Evolutionary conservation across 2,113 vertebrate species (phyloP).

Genomic region (Silurus meridionalis): DNA sequence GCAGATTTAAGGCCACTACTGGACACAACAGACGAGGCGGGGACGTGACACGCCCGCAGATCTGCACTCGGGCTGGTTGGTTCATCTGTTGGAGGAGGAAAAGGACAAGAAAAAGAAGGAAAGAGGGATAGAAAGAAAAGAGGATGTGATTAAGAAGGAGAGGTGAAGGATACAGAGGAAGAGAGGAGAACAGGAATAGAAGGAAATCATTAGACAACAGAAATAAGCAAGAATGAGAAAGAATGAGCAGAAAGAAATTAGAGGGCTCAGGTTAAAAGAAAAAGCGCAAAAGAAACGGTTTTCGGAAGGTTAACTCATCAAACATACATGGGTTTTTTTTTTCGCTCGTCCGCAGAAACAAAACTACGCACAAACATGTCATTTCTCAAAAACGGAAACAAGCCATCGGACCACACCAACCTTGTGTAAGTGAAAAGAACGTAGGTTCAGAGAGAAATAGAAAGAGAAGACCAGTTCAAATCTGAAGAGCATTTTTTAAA

Average conservation of each 20-base stretch:
- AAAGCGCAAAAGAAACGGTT: not conserved
- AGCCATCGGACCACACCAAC: not conserved
- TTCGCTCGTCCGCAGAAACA: not conserved
- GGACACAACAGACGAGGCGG: constrained; percentile 95
- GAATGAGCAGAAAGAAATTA: constrained; percentile 7
- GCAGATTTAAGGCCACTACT: constrained; percentile 89
- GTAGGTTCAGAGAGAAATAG: not conserved
- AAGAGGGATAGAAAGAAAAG: constrained; percentile 21
- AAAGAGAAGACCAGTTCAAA: not conserved
- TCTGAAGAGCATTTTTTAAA: not conserved
- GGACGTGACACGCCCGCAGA: constrained; percentile 91
- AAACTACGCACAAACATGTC: not conserved
- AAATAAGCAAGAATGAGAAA: not conserved
- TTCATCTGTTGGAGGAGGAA: constrained; percentile 77
- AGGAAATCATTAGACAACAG: constrained; percentile 23
- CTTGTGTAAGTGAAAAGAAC: not conserved
- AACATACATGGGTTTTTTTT: not conserved
- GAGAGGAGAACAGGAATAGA: constrained; percentile 3
- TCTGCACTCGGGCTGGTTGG: constrained; percentile 95
- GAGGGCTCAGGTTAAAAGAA: constrained; percentile 25
- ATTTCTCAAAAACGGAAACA: not conserved
- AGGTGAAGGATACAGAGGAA: not conserved
- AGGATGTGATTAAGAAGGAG: not conserved
- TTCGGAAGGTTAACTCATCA: constrained; percentile 21
- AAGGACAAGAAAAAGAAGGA: constrained; percentile 33